phyloP scores from a whole-genome alignment of 2,888 invertebrate species.

The Diarsia rubi region DNA sequence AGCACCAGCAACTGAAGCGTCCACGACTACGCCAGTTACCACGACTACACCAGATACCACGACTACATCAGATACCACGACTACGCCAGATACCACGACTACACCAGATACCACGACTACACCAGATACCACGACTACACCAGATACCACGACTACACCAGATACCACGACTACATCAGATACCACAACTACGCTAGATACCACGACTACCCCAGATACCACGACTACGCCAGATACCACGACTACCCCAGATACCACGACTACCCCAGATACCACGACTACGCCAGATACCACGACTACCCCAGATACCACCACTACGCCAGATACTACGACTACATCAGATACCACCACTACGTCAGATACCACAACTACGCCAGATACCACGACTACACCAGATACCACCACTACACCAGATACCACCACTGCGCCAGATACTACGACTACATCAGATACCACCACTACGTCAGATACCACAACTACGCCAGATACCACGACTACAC shows the following conservation, averaged over 20 bases:
- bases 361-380: conserved; percentile 75
- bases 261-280: conserved; percentile 75
- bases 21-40: neutral
- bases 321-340: conserved; percentile 74
- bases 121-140: neutral
- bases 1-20: conserved; percentile 64
- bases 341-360: neutral
- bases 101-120: neutral
- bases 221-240: neutral
- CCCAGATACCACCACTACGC: conserved; percentile 9
- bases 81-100: conserved; percentile 76
- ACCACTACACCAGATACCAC: neutral
- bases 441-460: neutral
- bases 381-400: too few relatives aligned
- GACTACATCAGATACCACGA: neutral
- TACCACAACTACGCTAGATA: conserved; percentile 75
- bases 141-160: neutral
- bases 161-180: neutral
- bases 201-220: neutral
- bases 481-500: conserved; percentile 74
- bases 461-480: conserved; percentile 15
- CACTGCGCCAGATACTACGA: neutral
- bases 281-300: neutral
- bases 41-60: neutral
- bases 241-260: neutral